Base-by-base conservation (phyloP, 2,113 vertebrate genomes). In the Canis aureus region DNA sequence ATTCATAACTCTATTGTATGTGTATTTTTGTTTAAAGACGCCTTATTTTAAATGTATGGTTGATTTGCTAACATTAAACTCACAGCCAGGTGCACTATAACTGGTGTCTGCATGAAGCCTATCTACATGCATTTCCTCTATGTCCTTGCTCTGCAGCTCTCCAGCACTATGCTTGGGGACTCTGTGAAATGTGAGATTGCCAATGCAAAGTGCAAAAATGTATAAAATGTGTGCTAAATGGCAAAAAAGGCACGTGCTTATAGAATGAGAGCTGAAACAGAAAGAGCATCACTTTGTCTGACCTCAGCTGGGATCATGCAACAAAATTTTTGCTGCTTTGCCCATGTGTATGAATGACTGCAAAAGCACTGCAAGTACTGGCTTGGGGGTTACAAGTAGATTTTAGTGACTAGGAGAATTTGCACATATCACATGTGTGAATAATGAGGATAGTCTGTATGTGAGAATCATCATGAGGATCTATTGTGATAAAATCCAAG, bases 11-110 rank as follows among this genome's bases (percentile, higher is more conserved):
- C 80, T 92, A 64, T 32, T 92, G 55, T 49, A 43, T 38, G 16
- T 76, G 76, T 76, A 17, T 93, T 80, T 97, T 66, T 92, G 27
- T 79, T 94, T 69, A 67, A 57, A 88, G 85, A 53, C 29, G 43
- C 38, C 59, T 59, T 94, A 55, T 74, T 94, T 91, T 76, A 81
- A n/a, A 60, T 76, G 19, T 43, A n/a, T n/a, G n/a, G 17, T 83
- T 76, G 74, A 85, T 78, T 88, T 22, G 53, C 84, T 89, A 88
- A 84, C 55, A 66, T 15, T n/a, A 57, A 90, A 79, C 62, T 92
- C 20, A 20, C 4, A 32, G 32, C 59, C n/a, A 71, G 6, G 1
- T 20, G 38, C 23, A 38, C 23, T 32, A 13, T 13, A 57, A 17
- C 49, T 43, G 16, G 15, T 17, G 43, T 16, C 32, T 2, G 9